Conservation (phyloP, 2,888 invertebrate genomes). For the Gonocerus acuteangulatus region DNA sequence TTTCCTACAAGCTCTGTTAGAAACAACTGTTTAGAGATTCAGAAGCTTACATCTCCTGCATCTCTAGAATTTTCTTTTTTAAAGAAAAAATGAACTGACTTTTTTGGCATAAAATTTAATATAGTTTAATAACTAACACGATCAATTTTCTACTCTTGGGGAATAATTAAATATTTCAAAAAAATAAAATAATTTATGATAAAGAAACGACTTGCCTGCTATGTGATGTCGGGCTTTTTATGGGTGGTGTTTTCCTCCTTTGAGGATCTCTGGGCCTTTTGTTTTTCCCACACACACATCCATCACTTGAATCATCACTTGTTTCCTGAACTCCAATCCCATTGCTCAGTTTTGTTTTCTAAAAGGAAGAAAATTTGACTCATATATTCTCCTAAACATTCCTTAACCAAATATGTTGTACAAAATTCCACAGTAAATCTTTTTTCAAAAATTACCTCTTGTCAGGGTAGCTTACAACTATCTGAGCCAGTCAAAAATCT, state of each 20-base stretch:
- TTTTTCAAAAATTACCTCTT: not conserved
- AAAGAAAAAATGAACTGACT: no score
- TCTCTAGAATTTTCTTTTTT: no score
- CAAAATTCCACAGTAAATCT: not conserved
- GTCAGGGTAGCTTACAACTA: not conserved
- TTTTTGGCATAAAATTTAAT: no score
- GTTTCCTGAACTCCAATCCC: conserved; percentile 39
- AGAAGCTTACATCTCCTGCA: no score
- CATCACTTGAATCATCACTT: conserved; percentile 47
- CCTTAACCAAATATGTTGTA: not conserved
- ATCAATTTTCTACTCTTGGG: no score
- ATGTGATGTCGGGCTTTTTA: conserved; percentile 42
- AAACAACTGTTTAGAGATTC: no score
- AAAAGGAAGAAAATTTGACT: not conserved
- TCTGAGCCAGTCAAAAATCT: not conserved
- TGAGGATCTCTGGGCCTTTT: conserved; percentile 59
- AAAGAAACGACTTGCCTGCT: conserved; percentile 26
- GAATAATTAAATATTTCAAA: no score
- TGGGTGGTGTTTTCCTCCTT: conserved; percentile 55
- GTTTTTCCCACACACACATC: conserved; percentile 52
- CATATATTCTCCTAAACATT: no score
- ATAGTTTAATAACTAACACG: no score
- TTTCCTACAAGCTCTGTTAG: no score
- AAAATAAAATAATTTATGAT: no score
- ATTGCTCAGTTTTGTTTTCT: conserved; percentile 34